A percentile compares a stretch with the other conserved stretches of the same genome.
phyloP scores from a whole-genome alignment of 2,113 vertebrate species.

The Fulmarus glacialis region DNA sequence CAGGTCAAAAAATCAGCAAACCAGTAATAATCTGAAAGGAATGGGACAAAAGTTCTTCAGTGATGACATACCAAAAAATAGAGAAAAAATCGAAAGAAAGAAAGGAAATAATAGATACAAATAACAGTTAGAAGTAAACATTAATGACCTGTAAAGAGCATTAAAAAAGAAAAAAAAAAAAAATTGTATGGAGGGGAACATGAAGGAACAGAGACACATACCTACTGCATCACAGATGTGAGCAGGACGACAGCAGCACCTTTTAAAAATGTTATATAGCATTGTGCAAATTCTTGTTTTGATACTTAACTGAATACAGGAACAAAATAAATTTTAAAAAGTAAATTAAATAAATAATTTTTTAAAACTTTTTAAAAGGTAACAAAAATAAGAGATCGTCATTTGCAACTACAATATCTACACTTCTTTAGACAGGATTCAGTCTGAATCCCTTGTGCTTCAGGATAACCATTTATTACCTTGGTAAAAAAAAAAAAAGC shows the following conservation, averaged over 20 bases:
- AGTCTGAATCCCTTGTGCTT: background rate
- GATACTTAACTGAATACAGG: background rate
- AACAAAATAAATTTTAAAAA: background rate
- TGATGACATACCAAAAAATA: background rate
- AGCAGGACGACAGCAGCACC: background rate
- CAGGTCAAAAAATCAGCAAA: background rate
- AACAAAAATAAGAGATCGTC: background rate
- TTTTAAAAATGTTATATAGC: background rate
- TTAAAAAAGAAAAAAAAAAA: background rate
- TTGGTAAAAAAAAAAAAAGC: background rate
- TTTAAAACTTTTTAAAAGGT: background rate
- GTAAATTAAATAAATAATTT: background rate
- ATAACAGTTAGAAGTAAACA: background rate
- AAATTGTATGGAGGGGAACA: background rate
- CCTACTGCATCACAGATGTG: background rate
- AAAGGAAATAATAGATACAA: background rate
- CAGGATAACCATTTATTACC: background rate
- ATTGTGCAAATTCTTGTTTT: background rate
- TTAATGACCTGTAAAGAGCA: background rate
- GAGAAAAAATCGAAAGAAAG: background rate
- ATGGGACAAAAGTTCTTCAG: background rate
- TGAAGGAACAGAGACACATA: background rate
- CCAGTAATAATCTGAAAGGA: background rate
- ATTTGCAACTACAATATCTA: background rate
- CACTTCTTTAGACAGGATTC: background rate